Evolutionary conservation across 2,888 invertebrate genomes (phyloP), one percentile per base, ranked within the genome.

Genomic region (Brachypterus glaber): DNA sequence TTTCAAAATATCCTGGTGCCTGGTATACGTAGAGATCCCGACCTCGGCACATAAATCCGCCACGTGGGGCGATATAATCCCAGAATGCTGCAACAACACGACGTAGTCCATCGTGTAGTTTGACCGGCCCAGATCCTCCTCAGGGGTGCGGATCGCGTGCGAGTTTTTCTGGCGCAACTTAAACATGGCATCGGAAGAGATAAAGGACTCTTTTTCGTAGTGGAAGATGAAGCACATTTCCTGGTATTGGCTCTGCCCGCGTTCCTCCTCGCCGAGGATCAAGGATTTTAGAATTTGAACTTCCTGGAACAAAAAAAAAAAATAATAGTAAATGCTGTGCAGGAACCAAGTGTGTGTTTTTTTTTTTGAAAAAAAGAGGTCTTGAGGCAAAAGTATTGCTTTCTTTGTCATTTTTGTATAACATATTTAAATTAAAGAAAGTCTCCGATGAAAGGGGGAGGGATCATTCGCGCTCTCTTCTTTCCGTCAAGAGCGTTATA

Each of bases 151-250:
- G 26, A 58, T 53, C 2, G 63, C 61, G 37, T 64, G 62, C 9
- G 66, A 65, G 50, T 67, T 67, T 41, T 64, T 86, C 74, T 95
- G 95, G 62, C 93, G 74, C 34, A 95, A 68, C 64, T 95, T 95
- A 21, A 92, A 86, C 90, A 95, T 93, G 13, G 93, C 93, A 68
- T 95, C 95, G 3, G 93, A 86, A 3, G 93, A 89, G 57, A 95
- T 93, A 62, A 93, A 95, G 57, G 92, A 91, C 50, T 88, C 86
- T 67, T 89, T 90, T 37, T 82, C 80, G 53, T 90, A 87, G 59
- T 88, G 86, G 37, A 85, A 85, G 8, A 92, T 78, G 64, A 93
- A 93, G 64, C 95, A 95, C 66, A 93, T 77, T 3, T 84, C 85
- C 69, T 91, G 90, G 62, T 84, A 82, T 45, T 87, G 87, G 55